These are phyloP conservation scores for Ophioninae sp. DNA, from an alignment of 2,888 invertebrate genomes.

Conservation along the genomic window DNA sequence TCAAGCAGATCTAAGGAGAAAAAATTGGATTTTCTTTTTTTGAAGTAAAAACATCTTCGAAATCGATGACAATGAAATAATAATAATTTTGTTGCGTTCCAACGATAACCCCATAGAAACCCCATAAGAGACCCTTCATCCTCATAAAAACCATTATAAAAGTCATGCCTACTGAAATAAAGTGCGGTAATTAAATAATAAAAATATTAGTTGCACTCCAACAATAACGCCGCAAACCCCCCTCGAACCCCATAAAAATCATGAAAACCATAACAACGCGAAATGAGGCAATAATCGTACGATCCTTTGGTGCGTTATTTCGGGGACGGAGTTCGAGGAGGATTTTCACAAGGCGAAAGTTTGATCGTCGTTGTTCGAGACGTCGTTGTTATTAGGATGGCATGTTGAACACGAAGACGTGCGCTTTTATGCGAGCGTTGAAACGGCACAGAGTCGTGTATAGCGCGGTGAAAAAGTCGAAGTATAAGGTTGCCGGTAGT, in stretches of 20 bases:
- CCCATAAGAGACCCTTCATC: too few species aligned
- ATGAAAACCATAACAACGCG: not conserved
- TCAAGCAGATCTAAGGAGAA: not conserved
- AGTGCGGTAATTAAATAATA: too few species aligned
- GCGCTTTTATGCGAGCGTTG: slow-evolving; percentile 11
- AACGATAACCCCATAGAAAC: too few species aligned
- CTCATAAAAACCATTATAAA: too few species aligned
- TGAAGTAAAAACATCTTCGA: too few species aligned
- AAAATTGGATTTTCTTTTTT: too few species aligned
- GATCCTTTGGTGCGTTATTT: not conserved
- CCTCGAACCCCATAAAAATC: not conserved
- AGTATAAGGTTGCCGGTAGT: slow-evolving; percentile 35
- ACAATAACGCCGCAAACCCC: too few species aligned
- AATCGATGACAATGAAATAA: too few species aligned
- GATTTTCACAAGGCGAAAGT: slow-evolving; percentile 48
- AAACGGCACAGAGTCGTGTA: not conserved
- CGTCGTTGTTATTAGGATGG: slow-evolving; percentile 17
- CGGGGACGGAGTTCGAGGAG: not conserved
- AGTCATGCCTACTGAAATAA: too few species aligned
- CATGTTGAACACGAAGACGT: not conserved
- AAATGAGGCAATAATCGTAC: not conserved
- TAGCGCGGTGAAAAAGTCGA: slow-evolving; percentile 2
- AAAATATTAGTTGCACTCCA: too few species aligned
- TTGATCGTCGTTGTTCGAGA: slow-evolving; percentile 54
- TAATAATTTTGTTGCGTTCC: too few species aligned